Percentiles rank a stretch among this genome's conserved stretches.
Conservation (phyloP, 2,797 vertebrate species). For the Pampus argenteus region DNA sequence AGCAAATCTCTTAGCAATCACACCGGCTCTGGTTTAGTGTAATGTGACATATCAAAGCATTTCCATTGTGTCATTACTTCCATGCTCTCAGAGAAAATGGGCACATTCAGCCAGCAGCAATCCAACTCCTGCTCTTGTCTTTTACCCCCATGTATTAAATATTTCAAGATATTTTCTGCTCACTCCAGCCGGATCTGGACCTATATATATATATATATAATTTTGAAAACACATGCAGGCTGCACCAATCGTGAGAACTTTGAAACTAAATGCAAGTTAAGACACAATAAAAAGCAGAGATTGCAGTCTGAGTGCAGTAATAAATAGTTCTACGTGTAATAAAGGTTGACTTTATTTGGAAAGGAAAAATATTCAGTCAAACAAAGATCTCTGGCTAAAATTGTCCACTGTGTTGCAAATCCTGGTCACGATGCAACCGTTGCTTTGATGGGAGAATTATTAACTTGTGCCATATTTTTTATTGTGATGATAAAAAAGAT, state of each 20-base stretch:
- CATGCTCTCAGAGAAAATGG: conserved; percentile 68
- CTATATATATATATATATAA: too few relatives aligned
- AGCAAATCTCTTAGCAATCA: conserved; percentile 63
- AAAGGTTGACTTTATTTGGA: too few relatives aligned
- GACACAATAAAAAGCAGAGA: too few relatives aligned
- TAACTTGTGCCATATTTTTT: conserved; percentile 7
- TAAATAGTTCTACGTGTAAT: conserved; percentile 13
- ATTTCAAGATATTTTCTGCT: conserved; percentile 54
- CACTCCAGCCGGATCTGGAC: conserved; percentile 40
- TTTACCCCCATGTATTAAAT: conserved; percentile 50
- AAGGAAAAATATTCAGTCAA: too few relatives aligned
- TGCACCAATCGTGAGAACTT: too few relatives aligned
- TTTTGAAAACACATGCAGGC: too few relatives aligned
- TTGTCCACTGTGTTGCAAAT: neutral
- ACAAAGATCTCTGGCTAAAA: neutral
- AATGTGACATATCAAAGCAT: conserved; percentile 73
- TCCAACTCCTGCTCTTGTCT: conserved; percentile 53
- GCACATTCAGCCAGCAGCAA: conserved; percentile 69
- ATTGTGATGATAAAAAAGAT: conserved; percentile 8
- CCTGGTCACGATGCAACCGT: neutral
- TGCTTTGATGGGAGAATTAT: conserved; percentile 20
- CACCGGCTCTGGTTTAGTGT: conserved; percentile 56
- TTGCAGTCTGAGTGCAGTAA: neutral
- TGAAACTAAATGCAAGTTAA: neutral
- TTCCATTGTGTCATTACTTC: conserved; percentile 78